Evolutionary conservation across 2,797 vertebrate genomes (phyloP).

Genomic region (Heteromormyrus szaboi): DNA sequence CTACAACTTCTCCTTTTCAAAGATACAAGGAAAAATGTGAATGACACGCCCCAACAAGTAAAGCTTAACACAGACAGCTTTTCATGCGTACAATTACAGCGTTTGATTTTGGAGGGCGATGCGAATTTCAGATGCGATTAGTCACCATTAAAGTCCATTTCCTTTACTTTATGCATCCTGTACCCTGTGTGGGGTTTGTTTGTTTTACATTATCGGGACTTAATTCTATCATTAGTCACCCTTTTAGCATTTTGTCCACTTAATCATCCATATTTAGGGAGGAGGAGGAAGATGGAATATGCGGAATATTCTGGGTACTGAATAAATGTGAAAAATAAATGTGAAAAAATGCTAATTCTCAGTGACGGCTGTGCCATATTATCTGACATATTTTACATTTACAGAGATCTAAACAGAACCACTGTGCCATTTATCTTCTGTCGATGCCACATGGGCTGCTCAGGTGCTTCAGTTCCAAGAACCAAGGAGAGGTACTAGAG

Average conservation of each 20-base stretch:
- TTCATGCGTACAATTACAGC: neutral
- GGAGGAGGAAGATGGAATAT: neutral
- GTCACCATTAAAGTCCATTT: constrained; percentile 1
- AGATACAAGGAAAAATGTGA: neutral
- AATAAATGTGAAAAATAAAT: neutral
- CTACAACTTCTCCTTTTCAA: neutral
- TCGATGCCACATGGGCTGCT: neutral
- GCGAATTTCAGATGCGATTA: neutral
- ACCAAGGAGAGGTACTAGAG: neutral
- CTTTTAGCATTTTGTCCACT: neutral
- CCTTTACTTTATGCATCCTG: neutral
- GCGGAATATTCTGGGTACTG: neutral
- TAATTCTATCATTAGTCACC: neutral
- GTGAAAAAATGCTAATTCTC: neutral
- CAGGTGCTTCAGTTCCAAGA: neutral
- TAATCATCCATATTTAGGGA: neutral
- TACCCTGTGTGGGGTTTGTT: neutral
- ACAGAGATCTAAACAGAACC: neutral
- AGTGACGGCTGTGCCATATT: neutral
- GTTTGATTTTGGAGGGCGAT: neutral
- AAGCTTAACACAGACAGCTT: neutral
- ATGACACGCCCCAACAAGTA: neutral
- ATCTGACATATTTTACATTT: neutral
- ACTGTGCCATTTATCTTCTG: neutral
- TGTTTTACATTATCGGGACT: neutral